phyloP scores from a whole-genome alignment of 53 echinoderm and acorn worm species.

The Glandiceps talaboti region DNA sequence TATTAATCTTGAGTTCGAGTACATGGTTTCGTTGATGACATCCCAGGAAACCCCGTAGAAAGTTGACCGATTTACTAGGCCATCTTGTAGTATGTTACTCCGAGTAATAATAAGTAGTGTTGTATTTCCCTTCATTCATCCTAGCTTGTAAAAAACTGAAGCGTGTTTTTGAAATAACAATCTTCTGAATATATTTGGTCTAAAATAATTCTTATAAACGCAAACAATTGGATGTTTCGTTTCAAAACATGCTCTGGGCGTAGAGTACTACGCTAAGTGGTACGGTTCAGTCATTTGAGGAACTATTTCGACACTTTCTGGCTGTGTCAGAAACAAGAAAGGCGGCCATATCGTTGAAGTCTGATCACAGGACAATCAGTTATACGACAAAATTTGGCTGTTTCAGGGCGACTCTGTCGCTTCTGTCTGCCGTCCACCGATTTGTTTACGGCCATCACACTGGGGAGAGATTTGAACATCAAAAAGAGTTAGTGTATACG shows the following conservation, averaged over 20 bases:
- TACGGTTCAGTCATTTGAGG: neutral
- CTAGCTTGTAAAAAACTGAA: too few relatives aligned
- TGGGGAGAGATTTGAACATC: neutral
- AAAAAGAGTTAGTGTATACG: neutral
- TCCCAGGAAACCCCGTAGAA: neutral
- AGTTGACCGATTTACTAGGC: neutral
- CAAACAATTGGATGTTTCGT: neutral
- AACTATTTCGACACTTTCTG: neutral
- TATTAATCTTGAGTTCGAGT: neutral
- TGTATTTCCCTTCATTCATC: too few relatives aligned
- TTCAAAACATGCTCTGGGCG: neutral
- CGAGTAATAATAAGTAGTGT: neutral
- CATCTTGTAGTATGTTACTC: neutral
- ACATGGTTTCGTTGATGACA: neutral
- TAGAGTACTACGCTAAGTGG: neutral
- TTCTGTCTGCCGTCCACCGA: neutral
- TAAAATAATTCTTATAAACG: too few relatives aligned
- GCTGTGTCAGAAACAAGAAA: neutral
- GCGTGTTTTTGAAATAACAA: too few relatives aligned
- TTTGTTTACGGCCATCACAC: neutral
- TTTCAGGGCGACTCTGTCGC: neutral
- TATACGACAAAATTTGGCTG: neutral
- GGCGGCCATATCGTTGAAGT: neutral
- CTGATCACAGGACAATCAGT: neutral
- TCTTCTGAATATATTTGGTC: neutral